Evolutionary conservation across 2,888 invertebrate species (phyloP).

Genomic region (Dryocosmus kuriphilus): DNA sequence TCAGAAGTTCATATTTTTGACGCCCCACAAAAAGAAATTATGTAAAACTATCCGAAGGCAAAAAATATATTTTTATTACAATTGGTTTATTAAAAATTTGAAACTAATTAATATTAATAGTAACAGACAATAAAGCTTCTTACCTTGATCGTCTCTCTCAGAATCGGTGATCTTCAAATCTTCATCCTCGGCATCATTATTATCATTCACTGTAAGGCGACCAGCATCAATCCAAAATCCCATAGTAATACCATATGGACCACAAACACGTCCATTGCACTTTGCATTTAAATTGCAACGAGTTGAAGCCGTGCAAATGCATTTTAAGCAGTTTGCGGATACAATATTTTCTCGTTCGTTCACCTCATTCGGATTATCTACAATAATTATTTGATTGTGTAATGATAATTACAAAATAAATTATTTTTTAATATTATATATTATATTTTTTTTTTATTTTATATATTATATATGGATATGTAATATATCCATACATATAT

Average conservation of each 20-base stretch:
- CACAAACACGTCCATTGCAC: neutral
- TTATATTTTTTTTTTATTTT: too few species aligned
- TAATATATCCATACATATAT: too few species aligned
- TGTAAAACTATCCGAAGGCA: too few species aligned
- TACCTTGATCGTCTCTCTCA: too few species aligned
- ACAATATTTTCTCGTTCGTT: neutral
- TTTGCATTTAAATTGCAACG: neutral
- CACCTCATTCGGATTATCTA: neutral
- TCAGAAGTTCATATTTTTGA: too few species aligned
- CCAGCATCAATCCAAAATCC: constrained; percentile 12
- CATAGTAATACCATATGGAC: neutral
- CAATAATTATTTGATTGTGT: neutral
- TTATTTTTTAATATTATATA: neutral
- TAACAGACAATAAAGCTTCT: too few species aligned
- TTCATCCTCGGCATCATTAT: neutral
- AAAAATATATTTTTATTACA: too few species aligned
- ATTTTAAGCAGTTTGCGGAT: neutral
- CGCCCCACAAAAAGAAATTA: too few species aligned
- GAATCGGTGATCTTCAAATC: neutral
- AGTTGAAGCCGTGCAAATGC: neutral
- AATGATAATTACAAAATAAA: neutral
- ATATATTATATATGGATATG: too few species aligned
- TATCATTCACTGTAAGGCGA: neutral
- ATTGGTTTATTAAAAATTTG: too few species aligned
- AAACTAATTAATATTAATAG: too few species aligned